phyloP scores from a whole-genome alignment of 2,888 invertebrate species.

The Polyploca ridens region DNA sequence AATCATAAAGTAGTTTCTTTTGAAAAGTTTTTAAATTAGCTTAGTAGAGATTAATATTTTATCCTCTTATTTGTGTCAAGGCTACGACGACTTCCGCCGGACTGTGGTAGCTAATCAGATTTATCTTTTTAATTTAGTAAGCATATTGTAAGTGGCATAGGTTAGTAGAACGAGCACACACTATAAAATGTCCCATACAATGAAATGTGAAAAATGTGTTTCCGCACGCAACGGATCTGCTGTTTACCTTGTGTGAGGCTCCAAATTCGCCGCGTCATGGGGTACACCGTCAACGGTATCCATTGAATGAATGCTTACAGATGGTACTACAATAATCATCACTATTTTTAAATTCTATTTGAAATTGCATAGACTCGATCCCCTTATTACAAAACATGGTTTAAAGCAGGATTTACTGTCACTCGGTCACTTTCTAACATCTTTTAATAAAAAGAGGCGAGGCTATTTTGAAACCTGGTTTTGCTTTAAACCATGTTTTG shows the following conservation, averaged over 20 bases:
- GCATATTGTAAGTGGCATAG: conserved; percentile 20
- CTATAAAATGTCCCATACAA: conserved; percentile 34
- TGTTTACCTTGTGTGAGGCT: conserved; percentile 35
- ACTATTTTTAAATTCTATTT: background rate
- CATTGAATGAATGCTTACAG: background rate
- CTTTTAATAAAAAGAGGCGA: no score
- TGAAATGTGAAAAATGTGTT: conserved; percentile 34
- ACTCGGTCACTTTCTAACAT: no score
- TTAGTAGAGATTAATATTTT: no score
- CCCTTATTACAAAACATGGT: no score
- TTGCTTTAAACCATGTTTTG: no score
- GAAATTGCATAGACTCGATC: background rate
- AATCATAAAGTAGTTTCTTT: no score
- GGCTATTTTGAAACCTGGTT: no score
- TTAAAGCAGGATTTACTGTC: no score
- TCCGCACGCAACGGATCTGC: conserved; percentile 41
- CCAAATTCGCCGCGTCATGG: conserved; percentile 29
- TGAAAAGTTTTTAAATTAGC: no score
- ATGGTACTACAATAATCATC: background rate
- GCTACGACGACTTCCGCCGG: background rate
- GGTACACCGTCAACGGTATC: conserved; percentile 31
- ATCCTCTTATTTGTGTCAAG: background rate
- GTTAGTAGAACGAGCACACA: conserved; percentile 33
- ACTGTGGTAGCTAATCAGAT: background rate
- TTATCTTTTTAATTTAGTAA: conserved; percentile 15